Conservation (phyloP, 2,797 vertebrate genomes). For the Buphagus erythrorhynchus region DNA sequence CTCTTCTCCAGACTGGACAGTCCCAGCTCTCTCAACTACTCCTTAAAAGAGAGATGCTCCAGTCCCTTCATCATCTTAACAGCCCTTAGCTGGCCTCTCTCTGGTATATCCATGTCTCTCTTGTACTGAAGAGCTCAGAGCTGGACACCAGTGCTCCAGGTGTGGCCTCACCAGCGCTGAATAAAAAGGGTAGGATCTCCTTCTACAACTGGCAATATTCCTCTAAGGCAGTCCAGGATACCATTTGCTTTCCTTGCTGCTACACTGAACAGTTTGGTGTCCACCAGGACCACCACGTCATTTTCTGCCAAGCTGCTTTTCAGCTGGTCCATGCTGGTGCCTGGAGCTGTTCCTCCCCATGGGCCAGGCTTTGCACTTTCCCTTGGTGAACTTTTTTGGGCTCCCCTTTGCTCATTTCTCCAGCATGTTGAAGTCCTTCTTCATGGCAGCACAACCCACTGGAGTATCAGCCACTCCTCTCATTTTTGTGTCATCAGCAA, state of each 20-base stretch:
- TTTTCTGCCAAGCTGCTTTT: background rate
- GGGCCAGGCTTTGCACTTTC: background rate
- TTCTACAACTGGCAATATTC: background rate
- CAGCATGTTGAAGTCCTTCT: background rate
- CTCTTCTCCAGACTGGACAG: background rate
- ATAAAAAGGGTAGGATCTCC: background rate
- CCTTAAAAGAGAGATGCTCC: background rate
- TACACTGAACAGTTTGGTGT: background rate
- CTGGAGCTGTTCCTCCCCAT: background rate
- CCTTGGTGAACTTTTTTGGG: background rate
- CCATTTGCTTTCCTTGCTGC: background rate
- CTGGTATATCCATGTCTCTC: background rate
- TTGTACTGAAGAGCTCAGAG: background rate
- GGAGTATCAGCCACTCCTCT: background rate
- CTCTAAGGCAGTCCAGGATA: background rate
- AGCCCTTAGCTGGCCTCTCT: background rate
- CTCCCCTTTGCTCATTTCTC: background rate
- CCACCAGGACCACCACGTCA: background rate
- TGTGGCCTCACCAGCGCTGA: rapidly evolving
- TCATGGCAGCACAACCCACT: background rate
- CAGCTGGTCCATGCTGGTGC: background rate
- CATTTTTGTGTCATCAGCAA: background rate
- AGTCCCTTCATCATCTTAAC: background rate
- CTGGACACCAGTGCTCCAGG: background rate
- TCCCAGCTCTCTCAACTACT: background rate